Base-by-base conservation (phyloP, 2,797 vertebrate genomes). In the Characodon lateralis region DNA sequence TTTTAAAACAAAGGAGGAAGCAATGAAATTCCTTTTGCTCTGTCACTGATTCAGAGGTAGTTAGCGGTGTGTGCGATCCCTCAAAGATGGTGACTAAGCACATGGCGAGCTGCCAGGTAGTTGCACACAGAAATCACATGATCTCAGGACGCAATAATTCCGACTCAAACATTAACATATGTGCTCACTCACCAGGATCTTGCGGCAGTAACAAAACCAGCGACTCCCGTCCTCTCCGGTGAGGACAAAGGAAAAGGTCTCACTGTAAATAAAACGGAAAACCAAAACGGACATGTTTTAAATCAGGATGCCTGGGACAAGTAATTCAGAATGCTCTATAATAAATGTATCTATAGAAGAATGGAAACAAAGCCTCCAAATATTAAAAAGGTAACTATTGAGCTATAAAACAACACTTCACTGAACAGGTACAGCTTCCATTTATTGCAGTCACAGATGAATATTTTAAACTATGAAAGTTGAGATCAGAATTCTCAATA, bases 131-230 rank as follows among this genome's bases (percentile, higher is more conserved):
- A 80, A 35, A n/a, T 66, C 69, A 59, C 78, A 75, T 59, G 87
- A 94, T 93, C 88, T 95, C 96, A 83, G 24, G 20, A 80, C 78
- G 73, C 71, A 70, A 13, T 78, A 80, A 85, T 59, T 88, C 76
- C 92, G 31, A 68, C 61, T 35, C 72, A 83, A 72, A 75, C 39
- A 77, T 59, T 66, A 73, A 70, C 79, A 79, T 63, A 78, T 24
- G 35, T 46, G 6, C 76, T 58, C 73, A 94, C 97, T 97, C 93
- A 99, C 98, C 97, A 99, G 90, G 83, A 99, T 97, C 93, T 98
- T 99, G 85, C 96, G 97, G 94, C 98, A 99, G 91, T 99, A 99
- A 80, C 98, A 98, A 90, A 99, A 99, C 97, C 98, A 98, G 80
- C 98, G 97, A 88, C 97, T 98, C 78, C 98, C 98, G 31, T 99